Conservation (phyloP, 2,113 vertebrate species). For the Oenanthe melanoleuca region DNA sequence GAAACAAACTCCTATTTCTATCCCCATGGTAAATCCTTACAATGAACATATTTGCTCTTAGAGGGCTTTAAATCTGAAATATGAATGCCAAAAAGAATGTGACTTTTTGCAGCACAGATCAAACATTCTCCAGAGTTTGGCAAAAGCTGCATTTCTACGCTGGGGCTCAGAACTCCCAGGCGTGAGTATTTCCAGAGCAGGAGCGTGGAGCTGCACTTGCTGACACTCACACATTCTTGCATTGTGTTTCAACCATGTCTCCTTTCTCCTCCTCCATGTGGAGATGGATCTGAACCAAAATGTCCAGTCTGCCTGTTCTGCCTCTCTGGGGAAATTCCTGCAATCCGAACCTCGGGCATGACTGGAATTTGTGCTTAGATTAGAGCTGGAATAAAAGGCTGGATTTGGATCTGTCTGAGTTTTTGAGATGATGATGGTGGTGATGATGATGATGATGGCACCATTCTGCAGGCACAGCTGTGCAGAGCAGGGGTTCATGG, state of each 20-base stretch:
- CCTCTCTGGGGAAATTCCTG: slow-evolving; percentile 19
- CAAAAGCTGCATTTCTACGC: neutral
- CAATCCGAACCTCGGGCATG: slow-evolving; percentile 9
- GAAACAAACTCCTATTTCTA: slow-evolving; percentile 61
- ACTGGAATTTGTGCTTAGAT: slow-evolving; percentile 38
- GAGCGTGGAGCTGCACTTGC: slow-evolving; percentile 40
- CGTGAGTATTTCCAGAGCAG: slow-evolving; percentile 59
- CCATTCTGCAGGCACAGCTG: neutral
- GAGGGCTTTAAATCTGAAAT: slow-evolving; percentile 61
- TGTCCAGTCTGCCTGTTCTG: slow-evolving; percentile 22
- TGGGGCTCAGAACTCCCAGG: neutral
- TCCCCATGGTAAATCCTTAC: slow-evolving; percentile 45
- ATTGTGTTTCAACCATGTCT: slow-evolving; percentile 41
- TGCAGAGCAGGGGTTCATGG: neutral
- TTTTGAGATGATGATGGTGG: neutral
- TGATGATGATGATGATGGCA: neutral
- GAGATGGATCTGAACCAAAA: slow-evolving; percentile 55
- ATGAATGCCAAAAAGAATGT: slow-evolving; percentile 65
- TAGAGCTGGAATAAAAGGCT: neutral
- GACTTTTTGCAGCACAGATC: slow-evolving; percentile 50
- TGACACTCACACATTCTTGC: slow-evolving; percentile 65
- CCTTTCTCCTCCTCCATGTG: neutral
- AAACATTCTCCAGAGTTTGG: slow-evolving; percentile 61
- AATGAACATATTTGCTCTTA: slow-evolving; percentile 40
- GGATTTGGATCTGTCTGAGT: neutral